Percentiles rank a stretch among this genome's conserved stretches.
Evolutionary conservation across 2,113 vertebrate genomes (phyloP).

Genomic region (Pelobates fuscus): DNA sequence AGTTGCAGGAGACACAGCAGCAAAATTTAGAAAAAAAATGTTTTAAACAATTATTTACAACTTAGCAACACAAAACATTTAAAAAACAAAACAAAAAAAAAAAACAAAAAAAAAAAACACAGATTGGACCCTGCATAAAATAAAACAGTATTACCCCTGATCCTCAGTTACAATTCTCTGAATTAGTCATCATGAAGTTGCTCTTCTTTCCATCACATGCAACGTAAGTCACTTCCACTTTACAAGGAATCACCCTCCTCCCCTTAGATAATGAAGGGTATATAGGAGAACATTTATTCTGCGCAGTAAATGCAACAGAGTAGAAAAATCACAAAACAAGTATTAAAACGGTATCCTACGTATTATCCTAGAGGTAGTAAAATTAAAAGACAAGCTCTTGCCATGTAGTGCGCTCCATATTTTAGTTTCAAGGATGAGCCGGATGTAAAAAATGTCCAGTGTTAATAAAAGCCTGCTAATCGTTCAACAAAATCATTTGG

Average conservation of each 20-base stretch:
- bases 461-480: conserved; percentile 6
- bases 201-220: not conserved
- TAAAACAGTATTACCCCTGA: not conserved
- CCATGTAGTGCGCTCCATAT: not conserved
- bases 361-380: conserved; percentile 38
- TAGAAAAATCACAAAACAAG: too few relatives aligned
- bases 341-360: not conserved
- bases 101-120: conserved; percentile 34
- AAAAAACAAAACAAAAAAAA: too few relatives aligned
- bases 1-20: conserved; percentile 41
- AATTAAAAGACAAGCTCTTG: not conserved
- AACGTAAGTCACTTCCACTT: not conserved
- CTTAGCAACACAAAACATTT: conserved; percentile 38
- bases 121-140: conserved; percentile 38
- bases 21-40: not conserved
- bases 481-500: too few relatives aligned
- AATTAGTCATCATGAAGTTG: not conserved
- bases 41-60: conserved; percentile 39
- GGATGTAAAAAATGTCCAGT: conserved; percentile 30
- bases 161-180: too few relatives aligned
- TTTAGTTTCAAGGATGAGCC: not conserved
- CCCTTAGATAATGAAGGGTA: not conserved
- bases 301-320: not conserved
- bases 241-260: not conserved
- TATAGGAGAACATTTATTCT: not conserved